Evolutionary conservation across 2,888 invertebrate species (phyloP), one percentile per base, ranked within the genome.

Genomic region (Barypeithes pellucidus): DNA sequence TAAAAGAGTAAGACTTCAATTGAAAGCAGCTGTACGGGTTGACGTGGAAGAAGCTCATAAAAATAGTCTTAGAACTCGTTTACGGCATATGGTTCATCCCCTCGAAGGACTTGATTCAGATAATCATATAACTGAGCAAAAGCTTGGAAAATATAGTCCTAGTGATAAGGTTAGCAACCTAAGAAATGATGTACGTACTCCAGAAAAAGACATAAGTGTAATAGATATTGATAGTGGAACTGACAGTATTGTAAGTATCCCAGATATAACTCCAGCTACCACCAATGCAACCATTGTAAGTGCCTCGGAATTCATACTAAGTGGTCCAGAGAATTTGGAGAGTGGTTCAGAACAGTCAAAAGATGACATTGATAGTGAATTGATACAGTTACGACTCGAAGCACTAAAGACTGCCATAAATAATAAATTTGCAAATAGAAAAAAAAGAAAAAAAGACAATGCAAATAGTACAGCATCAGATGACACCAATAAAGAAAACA

Each of bases 381-480:
- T 91, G 74, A 85, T 89, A 63, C 88, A 91, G 78, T 84, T 92
- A 59, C 86, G 92, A 77, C 84, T 91, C 77, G 91, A 90, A 76
- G 92, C 92, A 66, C 84, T 92, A n/a, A 90, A 89, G 78, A 92
- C 92, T n/a, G 90, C 92, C 5, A 85, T 92, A 50, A 80, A 91
- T 47, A 92, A 91, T 78, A 92, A 91, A 83, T 90, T 89, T 71
- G 88, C 89, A 76, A 89, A 90, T 82, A 87, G 89, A 81, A 89
- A 89, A 83, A 83, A 82, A 72, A 78, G 81, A 57, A 84, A 83
- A 80, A 78, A 79, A n/a, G 74, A 76, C 33, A 62, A 20, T 45
- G 41, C 57, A 7, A 45, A 67, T 9, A 72, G 73, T 50, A 52
- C 75, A n/a, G 63, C 76, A 16, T 67, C 61, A 50, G 75, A 76